phyloP scores from a whole-genome alignment of 1,140 invertebrate genomes.

The Chironomus striatipennis region DNA sequence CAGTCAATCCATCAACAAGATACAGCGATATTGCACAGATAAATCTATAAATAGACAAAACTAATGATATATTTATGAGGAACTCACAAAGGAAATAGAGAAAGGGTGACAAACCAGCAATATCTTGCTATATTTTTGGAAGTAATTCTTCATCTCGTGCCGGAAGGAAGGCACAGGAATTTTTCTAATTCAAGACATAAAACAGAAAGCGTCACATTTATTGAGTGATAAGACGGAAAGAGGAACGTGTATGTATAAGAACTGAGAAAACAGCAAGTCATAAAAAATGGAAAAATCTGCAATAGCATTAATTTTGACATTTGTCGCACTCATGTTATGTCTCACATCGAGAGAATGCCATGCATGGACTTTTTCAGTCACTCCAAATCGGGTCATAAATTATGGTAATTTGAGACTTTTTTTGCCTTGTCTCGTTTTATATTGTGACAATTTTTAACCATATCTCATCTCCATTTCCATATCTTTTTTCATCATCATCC shows the following conservation, averaged over 20 bases:
- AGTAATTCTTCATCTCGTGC: background rate
- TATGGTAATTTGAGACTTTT: slow-evolving; percentile 16
- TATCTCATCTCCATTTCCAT: background rate
- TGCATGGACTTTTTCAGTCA: background rate
- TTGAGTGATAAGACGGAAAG: too few species aligned
- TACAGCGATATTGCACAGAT: background rate
- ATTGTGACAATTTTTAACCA: background rate
- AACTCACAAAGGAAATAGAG: background rate
- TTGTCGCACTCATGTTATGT: background rate
- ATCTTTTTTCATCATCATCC: too few species aligned
- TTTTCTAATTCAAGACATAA: background rate
- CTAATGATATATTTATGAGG: background rate
- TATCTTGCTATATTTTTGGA: background rate
- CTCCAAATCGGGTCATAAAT: slow-evolving; percentile 5
- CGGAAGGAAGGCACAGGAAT: background rate
- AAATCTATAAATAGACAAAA: background rate
- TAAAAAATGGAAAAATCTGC: background rate
- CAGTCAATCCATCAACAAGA: background rate
- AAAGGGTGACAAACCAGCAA: background rate
- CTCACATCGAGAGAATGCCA: background rate
- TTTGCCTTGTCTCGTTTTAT: background rate
- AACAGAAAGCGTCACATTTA: background rate
- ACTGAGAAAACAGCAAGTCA: background rate
- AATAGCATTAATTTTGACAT: background rate
- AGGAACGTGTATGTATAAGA: too few species aligned